These are phyloP conservation scores for Huso huso DNA, from an alignment of 2,797 vertebrate species.

Conservation along the genomic window DNA sequence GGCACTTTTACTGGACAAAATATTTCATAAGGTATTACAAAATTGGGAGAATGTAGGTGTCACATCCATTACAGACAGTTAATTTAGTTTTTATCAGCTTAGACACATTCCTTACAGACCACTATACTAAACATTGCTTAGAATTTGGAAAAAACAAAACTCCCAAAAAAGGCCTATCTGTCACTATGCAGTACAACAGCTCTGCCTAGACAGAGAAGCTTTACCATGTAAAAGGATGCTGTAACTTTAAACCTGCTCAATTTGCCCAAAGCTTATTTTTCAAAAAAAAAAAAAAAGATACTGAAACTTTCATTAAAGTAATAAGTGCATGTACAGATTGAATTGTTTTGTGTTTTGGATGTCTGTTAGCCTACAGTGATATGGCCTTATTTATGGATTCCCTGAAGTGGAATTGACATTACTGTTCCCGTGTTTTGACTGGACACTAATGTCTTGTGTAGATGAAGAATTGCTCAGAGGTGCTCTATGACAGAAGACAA, in stretches of 20 bases:
- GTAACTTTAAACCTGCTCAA: slow-evolving; percentile 11
- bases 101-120: too few species aligned
- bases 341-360: slow-evolving; percentile 32
- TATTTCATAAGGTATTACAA: too few species aligned
- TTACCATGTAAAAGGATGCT: not conserved
- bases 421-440: slow-evolving; percentile 24
- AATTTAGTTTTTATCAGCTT: too few species aligned
- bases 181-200: not conserved
- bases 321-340: slow-evolving; percentile 21
- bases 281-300: slow-evolving; percentile 11
- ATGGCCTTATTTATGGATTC: slow-evolving; percentile 16
- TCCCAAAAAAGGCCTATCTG: not conserved
- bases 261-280: slow-evolving; percentile 18
- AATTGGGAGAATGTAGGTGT: too few species aligned
- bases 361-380: slow-evolving; percentile 18
- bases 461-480: slow-evolving; percentile 31
- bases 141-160: not conserved
- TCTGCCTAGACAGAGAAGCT: not conserved
- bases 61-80: too few species aligned
- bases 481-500: slow-evolving; percentile 39
- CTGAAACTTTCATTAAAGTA: slow-evolving; percentile 16
- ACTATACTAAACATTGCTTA: too few species aligned
- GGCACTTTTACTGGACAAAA: too few species aligned
- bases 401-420: slow-evolving; percentile 13
- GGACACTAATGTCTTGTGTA: slow-evolving; percentile 17